Evolutionary conservation across 2,888 invertebrate species (phyloP).

Genomic region (Tipula lateralis): DNA sequence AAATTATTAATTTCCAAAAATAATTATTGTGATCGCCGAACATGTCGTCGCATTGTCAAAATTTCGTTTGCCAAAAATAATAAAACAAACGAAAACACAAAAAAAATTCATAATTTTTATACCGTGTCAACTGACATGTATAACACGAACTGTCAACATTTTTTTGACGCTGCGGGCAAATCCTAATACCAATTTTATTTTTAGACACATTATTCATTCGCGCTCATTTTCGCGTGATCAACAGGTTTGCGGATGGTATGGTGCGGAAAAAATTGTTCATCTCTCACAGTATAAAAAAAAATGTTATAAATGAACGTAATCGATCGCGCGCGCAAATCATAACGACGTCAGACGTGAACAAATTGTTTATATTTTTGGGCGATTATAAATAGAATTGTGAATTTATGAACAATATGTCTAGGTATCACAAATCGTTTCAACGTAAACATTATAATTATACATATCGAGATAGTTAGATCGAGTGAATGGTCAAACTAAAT

Average conservation of each 20-base stretch:
- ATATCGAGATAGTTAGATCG: not conserved
- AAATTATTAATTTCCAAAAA: not conserved
- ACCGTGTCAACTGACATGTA: not conserved
- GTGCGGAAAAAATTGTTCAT: not conserved
- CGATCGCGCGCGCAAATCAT: not conserved
- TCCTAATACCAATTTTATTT: not conserved
- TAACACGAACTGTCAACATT: not conserved
- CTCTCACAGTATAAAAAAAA: not conserved
- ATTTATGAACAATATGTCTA: not conserved
- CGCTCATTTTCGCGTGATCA: slow-evolving; percentile 11
- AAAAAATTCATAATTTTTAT: not conserved
- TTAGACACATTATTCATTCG: not conserved
- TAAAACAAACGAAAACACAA: not conserved
- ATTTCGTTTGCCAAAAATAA: not conserved
- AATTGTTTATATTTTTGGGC: not conserved
- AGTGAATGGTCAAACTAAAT: not conserved
- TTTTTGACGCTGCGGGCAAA: not conserved
- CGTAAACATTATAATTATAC: not conserved
- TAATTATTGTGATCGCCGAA: not conserved
- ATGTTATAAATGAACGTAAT: not conserved
- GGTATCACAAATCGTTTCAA: not conserved
- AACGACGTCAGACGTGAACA: not conserved
- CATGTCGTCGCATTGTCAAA: slow-evolving; percentile 11
- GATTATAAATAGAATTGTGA: not conserved
- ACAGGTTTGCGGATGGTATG: not conserved